A percentile compares a stretch with the other conserved stretches of the same genome.
These are phyloP conservation scores for Sepioteuthis lessoniana DNA, from an alignment of 2,888 invertebrate species.

Conservation along the genomic window DNA sequence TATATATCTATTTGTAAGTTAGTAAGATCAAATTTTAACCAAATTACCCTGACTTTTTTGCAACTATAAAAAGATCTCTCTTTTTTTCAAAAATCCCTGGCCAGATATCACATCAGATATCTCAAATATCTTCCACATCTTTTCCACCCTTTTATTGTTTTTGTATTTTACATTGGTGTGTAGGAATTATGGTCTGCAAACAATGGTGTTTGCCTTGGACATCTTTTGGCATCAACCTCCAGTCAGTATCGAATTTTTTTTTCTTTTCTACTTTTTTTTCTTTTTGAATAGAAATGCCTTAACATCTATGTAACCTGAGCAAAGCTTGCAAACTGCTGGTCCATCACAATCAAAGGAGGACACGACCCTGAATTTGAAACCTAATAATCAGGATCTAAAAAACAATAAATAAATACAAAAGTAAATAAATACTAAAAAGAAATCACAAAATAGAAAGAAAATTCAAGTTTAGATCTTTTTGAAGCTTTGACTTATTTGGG, in stretches of 20 bases:
- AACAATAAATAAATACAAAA: background rate
- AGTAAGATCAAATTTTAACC: background rate
- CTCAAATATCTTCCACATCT: background rate
- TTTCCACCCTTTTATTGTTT: background rate
- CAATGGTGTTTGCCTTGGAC: background rate
- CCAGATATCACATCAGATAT: background rate
- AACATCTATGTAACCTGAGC: background rate
- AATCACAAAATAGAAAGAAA: background rate
- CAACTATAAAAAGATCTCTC: background rate
- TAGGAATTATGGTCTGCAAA: background rate
- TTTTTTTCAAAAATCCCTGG: background rate
- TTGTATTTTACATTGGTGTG: background rate
- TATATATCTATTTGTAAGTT: background rate
- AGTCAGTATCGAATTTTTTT: background rate
- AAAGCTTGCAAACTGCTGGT: constrained; percentile 33
- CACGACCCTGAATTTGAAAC: constrained; percentile 23
- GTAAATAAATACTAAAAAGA: background rate
- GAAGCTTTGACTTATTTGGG: background rate
- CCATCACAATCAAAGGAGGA: constrained; percentile 23
- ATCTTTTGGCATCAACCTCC: constrained; percentile 21
- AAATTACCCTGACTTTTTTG: background rate
- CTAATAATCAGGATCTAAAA: background rate
- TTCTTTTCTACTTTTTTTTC: background rate
- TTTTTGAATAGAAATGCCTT: background rate
- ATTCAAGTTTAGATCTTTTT: background rate